These are phyloP conservation scores for Neomonachus schauinslandi DNA, from an alignment of 2,113 vertebrate genomes.

Conservation along the genomic window DNA sequence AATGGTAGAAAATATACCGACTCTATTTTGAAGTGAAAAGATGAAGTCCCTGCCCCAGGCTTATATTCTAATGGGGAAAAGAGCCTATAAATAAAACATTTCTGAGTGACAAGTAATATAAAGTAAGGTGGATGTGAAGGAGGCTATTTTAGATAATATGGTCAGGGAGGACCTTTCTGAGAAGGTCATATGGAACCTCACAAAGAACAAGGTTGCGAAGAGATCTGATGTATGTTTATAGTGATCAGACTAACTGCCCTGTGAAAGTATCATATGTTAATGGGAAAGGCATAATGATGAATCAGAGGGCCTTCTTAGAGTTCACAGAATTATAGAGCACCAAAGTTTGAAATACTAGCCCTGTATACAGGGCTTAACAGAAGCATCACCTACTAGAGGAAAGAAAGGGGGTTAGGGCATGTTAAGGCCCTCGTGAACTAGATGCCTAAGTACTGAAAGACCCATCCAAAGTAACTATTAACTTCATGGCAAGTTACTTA, in stretches of 20 bases:
- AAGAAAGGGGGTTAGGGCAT: not conserved
- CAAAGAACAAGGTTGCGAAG: not conserved
- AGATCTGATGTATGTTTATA: not conserved
- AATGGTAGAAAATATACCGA: not conserved
- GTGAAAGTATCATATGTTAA: not conserved
- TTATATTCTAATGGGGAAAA: not conserved
- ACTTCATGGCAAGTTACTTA: not conserved
- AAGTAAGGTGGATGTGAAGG: not conserved
- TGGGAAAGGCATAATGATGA: not conserved
- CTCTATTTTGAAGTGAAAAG: not conserved
- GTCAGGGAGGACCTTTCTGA: not conserved
- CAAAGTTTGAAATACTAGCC: not conserved
- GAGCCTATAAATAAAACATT: not conserved
- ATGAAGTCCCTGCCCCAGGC: not conserved
- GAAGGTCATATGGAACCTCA: not conserved
- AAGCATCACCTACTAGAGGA: not conserved
- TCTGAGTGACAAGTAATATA: not conserved
- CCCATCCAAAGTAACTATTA: not conserved
- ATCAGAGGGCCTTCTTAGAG: not conserved
- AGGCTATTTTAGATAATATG: not conserved
- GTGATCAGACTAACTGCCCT: not conserved
- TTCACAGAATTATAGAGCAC: not conserved
- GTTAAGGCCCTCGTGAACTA: not conserved
- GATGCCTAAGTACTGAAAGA: not conserved
- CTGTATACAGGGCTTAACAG: not conserved